Evolutionary conservation across 2,113 vertebrate genomes (phyloP).

Genomic region (Girardinichthys multiradiatus): DNA sequence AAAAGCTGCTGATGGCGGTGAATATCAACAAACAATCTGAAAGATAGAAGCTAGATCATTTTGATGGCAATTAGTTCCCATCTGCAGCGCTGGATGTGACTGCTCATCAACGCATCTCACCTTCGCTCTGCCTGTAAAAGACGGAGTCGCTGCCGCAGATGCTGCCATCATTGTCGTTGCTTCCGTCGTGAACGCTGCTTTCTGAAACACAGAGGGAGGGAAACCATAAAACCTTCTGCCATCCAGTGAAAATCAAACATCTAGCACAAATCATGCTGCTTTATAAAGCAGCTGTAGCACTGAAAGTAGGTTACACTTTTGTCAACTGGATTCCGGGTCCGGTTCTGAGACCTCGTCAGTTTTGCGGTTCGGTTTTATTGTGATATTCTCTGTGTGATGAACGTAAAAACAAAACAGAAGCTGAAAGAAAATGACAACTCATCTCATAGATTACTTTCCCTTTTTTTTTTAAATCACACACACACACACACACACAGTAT

Average conservation of each 20-base stretch:
- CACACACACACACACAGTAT: conserved; percentile 5
- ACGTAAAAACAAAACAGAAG: conserved; percentile 38
- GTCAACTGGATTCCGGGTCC: conserved; percentile 43
- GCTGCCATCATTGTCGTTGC: conserved; percentile 91
- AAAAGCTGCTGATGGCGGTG: not conserved
- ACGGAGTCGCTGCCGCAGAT: conserved; percentile 92
- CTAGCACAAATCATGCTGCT: conserved; percentile 18
- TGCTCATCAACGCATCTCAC: conserved; percentile 69
- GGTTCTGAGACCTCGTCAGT: conserved; percentile 27
- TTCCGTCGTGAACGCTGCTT: conserved; percentile 86
- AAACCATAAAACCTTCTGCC: not conserved
- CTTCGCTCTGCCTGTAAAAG: conserved; percentile 93
- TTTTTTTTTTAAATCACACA: conserved; percentile 26
- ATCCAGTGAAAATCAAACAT: conserved; percentile 29
- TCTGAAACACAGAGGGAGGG: conserved; percentile 70
- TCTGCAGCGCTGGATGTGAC: conserved; percentile 2
- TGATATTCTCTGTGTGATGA: conserved; percentile 9
- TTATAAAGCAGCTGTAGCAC: conserved; percentile 2
- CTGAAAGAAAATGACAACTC: conserved; percentile 37
- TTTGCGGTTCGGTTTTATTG: conserved; percentile 27
- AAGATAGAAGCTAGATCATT: conserved; percentile 12
- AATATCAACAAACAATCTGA: conserved; percentile 8
- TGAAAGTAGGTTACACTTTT: conserved; percentile 45
- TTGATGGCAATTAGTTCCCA: conserved; percentile 13
- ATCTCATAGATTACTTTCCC: conserved; percentile 20